phyloP scores from a whole-genome alignment of 2,888 invertebrate genomes.

The Steinernema scapterisci region DNA sequence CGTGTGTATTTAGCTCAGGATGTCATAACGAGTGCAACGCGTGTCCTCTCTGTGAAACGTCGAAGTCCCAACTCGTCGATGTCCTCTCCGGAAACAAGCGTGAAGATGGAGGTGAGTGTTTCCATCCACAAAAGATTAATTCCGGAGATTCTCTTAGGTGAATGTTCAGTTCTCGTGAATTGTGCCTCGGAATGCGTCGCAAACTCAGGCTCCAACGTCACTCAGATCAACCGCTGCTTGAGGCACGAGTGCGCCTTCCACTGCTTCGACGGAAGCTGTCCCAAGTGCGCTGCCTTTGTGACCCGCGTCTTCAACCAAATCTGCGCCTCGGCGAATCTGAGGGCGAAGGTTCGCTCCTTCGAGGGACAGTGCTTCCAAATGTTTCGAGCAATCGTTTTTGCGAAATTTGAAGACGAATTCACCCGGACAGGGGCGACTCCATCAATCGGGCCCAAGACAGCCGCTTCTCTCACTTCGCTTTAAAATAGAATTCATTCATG shows the following conservation, averaged over 20 bases:
- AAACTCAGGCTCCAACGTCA: constrained; percentile 53
- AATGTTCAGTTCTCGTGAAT: constrained; percentile 57
- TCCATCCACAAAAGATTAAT: too few relatives aligned
- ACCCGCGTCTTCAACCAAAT: constrained; percentile 63
- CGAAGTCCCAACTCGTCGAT: constrained; percentile 59
- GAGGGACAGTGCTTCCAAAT: constrained; percentile 62
- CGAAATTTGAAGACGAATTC: constrained; percentile 57
- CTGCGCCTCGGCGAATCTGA: constrained; percentile 58
- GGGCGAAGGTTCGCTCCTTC: constrained; percentile 49
- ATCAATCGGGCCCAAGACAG: constrained; percentile 46
- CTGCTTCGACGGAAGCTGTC: constrained; percentile 62
- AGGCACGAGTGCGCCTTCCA: constrained; percentile 61
- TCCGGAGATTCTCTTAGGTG: too few relatives aligned
- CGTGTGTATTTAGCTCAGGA: constrained; percentile 62
- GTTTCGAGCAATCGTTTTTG: constrained; percentile 59
- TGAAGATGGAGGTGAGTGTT: constrained; percentile 44
- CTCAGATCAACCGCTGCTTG: constrained; percentile 59
- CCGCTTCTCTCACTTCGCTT: not conserved
- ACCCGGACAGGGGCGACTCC: constrained; percentile 45
- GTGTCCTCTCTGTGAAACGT: constrained; percentile 57
- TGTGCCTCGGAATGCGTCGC: constrained; percentile 59
- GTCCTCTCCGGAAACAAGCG: constrained; percentile 56
- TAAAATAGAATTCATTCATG: not conserved
- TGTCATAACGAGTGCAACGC: constrained; percentile 62
- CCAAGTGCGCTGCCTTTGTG: constrained; percentile 61